A percentile compares a stretch with the other conserved stretches of the same genome.
Evolutionary conservation across 1,140 invertebrate species (phyloP).

Genomic region (Agrilus planipennis): DNA sequence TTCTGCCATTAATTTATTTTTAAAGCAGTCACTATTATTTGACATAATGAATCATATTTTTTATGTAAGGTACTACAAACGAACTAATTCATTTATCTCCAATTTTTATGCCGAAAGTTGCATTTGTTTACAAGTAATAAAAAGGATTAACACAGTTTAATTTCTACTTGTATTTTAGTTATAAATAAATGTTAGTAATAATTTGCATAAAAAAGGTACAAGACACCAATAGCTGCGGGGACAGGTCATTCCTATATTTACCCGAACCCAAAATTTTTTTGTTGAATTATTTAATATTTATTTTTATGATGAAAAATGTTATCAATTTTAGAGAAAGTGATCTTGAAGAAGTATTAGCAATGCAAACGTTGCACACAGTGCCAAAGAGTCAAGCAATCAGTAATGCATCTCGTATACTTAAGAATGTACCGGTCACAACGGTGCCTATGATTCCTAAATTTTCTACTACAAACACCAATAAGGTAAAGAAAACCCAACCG

Average conservation of each 20-base stretch:
- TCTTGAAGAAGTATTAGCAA: constrained; percentile 29
- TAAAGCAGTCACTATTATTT: background rate
- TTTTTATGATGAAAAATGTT: constrained; percentile 4
- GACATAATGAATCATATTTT: too few species aligned
- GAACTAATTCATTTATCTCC: too few species aligned
- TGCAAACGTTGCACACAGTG: constrained; percentile 26
- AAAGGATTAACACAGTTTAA: too few species aligned
- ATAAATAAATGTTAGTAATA: background rate
- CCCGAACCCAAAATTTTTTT: background rate
- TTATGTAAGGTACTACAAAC: too few species aligned
- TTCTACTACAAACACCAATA: too few species aligned
- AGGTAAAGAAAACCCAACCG: constrained; percentile 9
- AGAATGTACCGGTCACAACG: too few species aligned
- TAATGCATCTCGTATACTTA: too few species aligned
- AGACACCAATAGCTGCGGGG: background rate
- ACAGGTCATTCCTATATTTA: background rate
- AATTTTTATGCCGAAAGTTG: too few species aligned
- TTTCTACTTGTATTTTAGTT: background rate
- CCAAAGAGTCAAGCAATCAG: too few species aligned
- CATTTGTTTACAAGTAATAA: too few species aligned
- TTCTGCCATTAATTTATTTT: constrained; percentile 2
- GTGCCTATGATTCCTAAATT: too few species aligned
- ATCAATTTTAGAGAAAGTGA: constrained; percentile 27
- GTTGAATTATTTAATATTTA: constrained; percentile 2
- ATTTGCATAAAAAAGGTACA: background rate